Base-by-base conservation (phyloP, 2,797 vertebrate genomes). In the Orientallactaga sibirica region DNA sequence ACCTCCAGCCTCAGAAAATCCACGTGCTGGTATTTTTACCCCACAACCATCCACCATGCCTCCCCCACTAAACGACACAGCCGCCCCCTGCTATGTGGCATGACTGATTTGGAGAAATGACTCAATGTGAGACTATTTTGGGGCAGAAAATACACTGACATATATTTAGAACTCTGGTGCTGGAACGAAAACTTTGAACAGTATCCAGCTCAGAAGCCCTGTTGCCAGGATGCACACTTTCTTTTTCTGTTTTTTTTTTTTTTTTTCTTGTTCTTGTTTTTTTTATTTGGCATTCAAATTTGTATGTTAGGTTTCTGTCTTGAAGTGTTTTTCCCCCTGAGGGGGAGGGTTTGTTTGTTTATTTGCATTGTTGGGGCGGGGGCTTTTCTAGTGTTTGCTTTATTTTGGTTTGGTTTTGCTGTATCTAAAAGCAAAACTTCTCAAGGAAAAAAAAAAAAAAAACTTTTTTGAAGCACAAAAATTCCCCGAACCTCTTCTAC, bases 101-200 rank as follows among this genome's bases (percentile, higher is more conserved):
- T 96, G 96, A 73, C 95, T 92, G 96, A 92, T 95, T 96, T 95
- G 96, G 95, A 92, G 87, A 84, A 93, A 68, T 96, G 96, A 97
- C 93, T 97, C 96, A 96, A 91, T 80, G 91, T 77, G 93, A 83
- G 75, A 62, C 96, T 96, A 97, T 97, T 97, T 96, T 86, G 68
- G 90, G 93, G 90, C 94, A 97, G 95, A 95, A 97, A 97, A 97
- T 91, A 97, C 95, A 93, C 97, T 94, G 93, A 20, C 83, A n/a
- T 97, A 95, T 96, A 97, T 97, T 97, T 97, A 97, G 95, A 97
- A 96, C 94, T 90, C 95, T 75, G 77, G 87, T 55, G 88, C 89
- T 29, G 73, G 88, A 96, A 88, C 66, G 0, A 85, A 95, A 94
- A 92, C 92, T 94, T 92, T 95, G 96, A 95, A 92, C 87, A 93